These are phyloP conservation scores for Dynastes hyllus DNA, from an alignment of 2,888 invertebrate species.

Conservation along the genomic window DNA sequence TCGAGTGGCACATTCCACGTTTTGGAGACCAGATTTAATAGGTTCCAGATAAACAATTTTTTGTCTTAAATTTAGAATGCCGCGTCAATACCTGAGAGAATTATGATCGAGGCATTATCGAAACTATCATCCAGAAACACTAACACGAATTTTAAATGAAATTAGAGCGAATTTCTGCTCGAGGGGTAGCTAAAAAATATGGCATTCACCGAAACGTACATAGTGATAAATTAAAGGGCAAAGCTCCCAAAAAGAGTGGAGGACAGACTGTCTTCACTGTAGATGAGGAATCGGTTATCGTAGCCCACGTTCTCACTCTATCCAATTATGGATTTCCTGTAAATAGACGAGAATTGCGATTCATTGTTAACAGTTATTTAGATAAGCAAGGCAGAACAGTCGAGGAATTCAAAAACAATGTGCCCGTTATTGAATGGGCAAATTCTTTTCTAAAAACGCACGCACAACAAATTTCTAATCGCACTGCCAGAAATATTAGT, in stretches of 20 bases:
- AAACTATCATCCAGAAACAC: neutral
- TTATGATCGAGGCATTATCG: neutral
- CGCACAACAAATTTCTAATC: too few species aligned
- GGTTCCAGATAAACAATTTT: neutral
- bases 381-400: neutral
- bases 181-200: neutral
- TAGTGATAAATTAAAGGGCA: neutral
- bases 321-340: slow-evolving; percentile 42
- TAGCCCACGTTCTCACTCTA: slow-evolving; percentile 25
- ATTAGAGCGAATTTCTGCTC: neutral
- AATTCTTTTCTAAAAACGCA: too few species aligned
- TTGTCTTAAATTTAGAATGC: neutral
- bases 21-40: neutral
- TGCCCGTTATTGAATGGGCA: too few species aligned
- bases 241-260: neutral
- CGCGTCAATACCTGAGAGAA: neutral
- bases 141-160: neutral
- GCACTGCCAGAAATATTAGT: too few species aligned
- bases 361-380: neutral
- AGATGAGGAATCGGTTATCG: too few species aligned
- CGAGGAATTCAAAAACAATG: neutral
- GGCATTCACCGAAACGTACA: slow-evolving; percentile 5
- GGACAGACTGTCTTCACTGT: too few species aligned
- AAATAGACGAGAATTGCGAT: slow-evolving; percentile 24
- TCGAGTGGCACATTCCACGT: too few species aligned